Evolutionary conservation across 2,113 vertebrate species (phyloP), one percentile per base, ranked within the genome.

Genomic region (Bagarius yarrelli): DNA sequence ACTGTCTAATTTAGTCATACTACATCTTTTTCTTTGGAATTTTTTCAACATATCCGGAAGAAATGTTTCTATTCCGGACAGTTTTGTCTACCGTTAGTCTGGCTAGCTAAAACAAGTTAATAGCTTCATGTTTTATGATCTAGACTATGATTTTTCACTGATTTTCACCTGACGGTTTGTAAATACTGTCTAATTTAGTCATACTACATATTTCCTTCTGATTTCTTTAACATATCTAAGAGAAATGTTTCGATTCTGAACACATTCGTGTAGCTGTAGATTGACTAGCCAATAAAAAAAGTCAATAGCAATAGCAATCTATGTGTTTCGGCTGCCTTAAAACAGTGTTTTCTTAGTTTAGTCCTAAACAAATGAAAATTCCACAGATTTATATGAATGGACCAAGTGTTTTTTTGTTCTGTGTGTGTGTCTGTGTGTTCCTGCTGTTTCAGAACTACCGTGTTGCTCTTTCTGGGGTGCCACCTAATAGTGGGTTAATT

Each of bases 401-500:
- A 40, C 66, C 6, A 19, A 55, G 70, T 73, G 47, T 72, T 72
- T 32, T 25, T 53, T 6, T 23, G 23, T 36, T 70, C 16, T 72
- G 47, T 69, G 23, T 47, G 23, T 34, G 50, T 30, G 52, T 34
- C 19, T 73, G 71, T 73, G 70, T 55, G 70, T 73, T 16, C 36
- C 11, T 52, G 19, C 56, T 72, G 36, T 47, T 71, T 59, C 55
- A 57, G 55, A 15, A n/a, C 67, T 34, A 18, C 30, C 8, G 59
- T 60, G 30, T 21, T 34, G 44, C 18, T 14, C 70, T 74, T 23
- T 12, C 11, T 23, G 0, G 59, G 66, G 44, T 6, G 70, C 79
- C 70, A 19, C 19, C 27, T 91, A 85, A 91, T 89, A 87, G 87
- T 63, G 83, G 81, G 79, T 74, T 87, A 61, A 52, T 88, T 88